A percentile compares a stretch with the other conserved stretches of the same genome.
Evolutionary conservation across 2,113 vertebrate genomes (phyloP).

Genomic region (Daboia siamensis): DNA sequence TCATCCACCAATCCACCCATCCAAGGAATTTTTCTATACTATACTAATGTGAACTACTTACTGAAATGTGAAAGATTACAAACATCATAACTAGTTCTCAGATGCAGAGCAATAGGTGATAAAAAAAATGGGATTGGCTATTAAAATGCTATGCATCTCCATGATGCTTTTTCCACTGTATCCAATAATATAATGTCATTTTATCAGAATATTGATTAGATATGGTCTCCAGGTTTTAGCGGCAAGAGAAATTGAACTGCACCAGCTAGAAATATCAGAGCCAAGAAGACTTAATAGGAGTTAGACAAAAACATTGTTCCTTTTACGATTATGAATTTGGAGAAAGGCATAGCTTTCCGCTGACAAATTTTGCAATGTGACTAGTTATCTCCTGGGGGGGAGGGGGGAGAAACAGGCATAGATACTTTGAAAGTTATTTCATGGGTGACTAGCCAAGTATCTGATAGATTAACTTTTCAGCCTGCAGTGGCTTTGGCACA

Average conservation of each 20-base stretch:
- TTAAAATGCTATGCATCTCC: background rate
- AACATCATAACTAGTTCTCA: background rate
- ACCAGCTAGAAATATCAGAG: background rate
- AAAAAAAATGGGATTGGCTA: background rate
- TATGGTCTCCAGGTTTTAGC: background rate
- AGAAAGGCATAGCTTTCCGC: conserved; percentile 1
- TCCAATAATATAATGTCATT: background rate
- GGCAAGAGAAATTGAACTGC: background rate
- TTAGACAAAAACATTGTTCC: background rate
- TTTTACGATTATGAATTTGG: background rate
- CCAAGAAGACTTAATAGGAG: background rate
- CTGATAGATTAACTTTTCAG: conserved; percentile 21
- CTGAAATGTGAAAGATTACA: background rate
- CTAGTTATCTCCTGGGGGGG: conserved; percentile 2
- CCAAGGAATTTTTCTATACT: background rate
- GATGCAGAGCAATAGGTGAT: background rate
- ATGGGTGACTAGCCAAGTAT: conserved; percentile 33
- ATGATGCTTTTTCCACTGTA: background rate
- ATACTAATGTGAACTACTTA: background rate
- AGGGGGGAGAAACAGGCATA: background rate
- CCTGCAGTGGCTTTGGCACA: conserved; percentile 8
- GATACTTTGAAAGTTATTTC: conserved; percentile 26
- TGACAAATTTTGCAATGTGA: conserved; percentile 5
- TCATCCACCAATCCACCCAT: background rate
- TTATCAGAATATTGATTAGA: background rate